Base-by-base conservation (phyloP, 2,888 invertebrate genomes). In the Deilephila porcellus region DNA sequence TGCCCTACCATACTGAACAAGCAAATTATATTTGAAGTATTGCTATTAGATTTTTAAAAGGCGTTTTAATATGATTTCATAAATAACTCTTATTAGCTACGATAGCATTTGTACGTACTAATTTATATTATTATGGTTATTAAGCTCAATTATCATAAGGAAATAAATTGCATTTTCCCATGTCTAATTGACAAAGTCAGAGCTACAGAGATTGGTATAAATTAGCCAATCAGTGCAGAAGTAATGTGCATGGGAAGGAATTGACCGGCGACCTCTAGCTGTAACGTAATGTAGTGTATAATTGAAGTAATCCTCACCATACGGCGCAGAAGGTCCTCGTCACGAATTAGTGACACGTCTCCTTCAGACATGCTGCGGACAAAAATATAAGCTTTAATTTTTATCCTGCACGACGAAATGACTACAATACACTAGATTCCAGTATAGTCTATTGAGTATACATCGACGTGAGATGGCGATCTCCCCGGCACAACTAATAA, bases 271-370 rank as follows among this genome's bases (percentile, higher is more conserved):
- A 52, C 25, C 64, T 8, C 64, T 64, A 63, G 7, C 14, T 34
- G 14, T 34, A 53, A 25, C 32, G 32, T 32, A 32, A 32, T 29
- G 60, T 60, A 73, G 37, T 53, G 53, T 60, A 45, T 60, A 37
- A 67, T 59, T 59, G 14, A n/a, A 73, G 7, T 37, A 17, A 76
- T 72, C 32, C 91, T 88, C 75, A 97, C 97, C 97, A 97, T 97
- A 89, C 96, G 96, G 73, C 97, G 96, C 81, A 97, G 95, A 84
- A 97, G 90, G 89, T 97, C 97, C 91, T 97, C 97, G 95, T 97
- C 97, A 81, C 95, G 95, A 77, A 97, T 97, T 82, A 95, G 91
- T 81, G 96, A 95, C 85, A 97, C 95, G 94, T 97, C 97, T 80
- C 95, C 95, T 85, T 96, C 94, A 83, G 95, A 95, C 95, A 95